Evolutionary conservation across 2,113 vertebrate species (phyloP).

Genomic region (Boleophthalmus pectinirostris): DNA sequence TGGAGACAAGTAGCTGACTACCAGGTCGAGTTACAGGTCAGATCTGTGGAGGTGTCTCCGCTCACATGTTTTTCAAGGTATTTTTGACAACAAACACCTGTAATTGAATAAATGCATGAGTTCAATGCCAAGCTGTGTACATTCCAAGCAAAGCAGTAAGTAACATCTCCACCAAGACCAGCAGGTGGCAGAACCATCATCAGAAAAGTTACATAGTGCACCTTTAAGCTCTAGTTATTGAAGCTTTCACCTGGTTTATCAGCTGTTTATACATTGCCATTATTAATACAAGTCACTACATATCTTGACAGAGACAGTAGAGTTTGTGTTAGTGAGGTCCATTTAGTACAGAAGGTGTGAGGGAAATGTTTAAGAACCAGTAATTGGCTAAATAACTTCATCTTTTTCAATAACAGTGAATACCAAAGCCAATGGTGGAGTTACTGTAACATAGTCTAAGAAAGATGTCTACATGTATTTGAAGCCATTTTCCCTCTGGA

Average conservation of each 20-base stretch:
- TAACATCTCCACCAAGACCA: too few relatives aligned
- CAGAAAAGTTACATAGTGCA: too few relatives aligned
- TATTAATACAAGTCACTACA: background rate
- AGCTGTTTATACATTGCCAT: background rate
- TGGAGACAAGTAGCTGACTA: too few relatives aligned
- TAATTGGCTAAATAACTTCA: constrained; percentile 18
- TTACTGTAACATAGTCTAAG: constrained; percentile 33
- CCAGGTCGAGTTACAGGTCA: too few relatives aligned
- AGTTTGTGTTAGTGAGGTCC: background rate
- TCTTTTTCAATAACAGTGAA: constrained; percentile 25
- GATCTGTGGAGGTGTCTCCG: too few relatives aligned
- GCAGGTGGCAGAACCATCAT: too few relatives aligned
- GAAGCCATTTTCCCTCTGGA: background rate
- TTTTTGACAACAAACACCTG: too few relatives aligned
- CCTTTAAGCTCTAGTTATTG: background rate
- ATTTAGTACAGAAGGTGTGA: background rate
- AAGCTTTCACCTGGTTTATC: background rate
- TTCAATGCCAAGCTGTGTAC: too few relatives aligned
- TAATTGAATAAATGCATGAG: too few relatives aligned
- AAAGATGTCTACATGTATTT: constrained; percentile 24
- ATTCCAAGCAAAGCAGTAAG: too few relatives aligned
- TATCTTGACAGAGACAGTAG: background rate
- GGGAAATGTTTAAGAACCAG: background rate
- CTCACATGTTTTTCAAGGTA: too few relatives aligned
- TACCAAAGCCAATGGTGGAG: constrained; percentile 21